Evolutionary conservation across 1,140 invertebrate species (phyloP).

Genomic region (Zophobas atratus): DNA sequence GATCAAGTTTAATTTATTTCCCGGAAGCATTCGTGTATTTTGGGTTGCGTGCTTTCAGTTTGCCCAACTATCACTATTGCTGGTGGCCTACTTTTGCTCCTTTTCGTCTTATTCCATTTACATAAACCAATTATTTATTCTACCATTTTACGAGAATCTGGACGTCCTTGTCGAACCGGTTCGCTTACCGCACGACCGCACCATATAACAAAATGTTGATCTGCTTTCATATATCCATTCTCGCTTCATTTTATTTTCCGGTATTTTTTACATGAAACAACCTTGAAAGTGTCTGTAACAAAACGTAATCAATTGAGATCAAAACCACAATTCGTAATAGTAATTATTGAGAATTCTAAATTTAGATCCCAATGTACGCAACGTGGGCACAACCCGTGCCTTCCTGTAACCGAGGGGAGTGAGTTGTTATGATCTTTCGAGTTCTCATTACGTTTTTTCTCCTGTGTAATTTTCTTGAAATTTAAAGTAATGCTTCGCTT

Average conservation of each 20-base stretch:
- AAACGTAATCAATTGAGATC: conserved; percentile 21
- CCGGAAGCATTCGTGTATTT: background rate
- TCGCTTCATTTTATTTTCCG: conserved; percentile 46
- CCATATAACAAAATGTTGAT: conserved; percentile 32
- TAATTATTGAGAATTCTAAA: conserved; percentile 28
- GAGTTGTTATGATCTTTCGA: too few relatives aligned
- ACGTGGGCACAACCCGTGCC: too few relatives aligned
- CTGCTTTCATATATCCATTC: conserved; percentile 40
- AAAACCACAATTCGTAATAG: conserved; percentile 37
- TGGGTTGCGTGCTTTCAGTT: background rate
- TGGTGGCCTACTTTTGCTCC: background rate
- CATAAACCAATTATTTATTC: background rate
- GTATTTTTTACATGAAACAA: conserved; percentile 33
- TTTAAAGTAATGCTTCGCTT: too few relatives aligned
- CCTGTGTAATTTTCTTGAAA: too few relatives aligned
- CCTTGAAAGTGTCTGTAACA: conserved; percentile 38
- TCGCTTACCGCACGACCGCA: conserved; percentile 34
- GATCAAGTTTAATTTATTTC: too few relatives aligned
- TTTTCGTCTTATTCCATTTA: background rate
- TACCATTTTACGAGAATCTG: conserved; percentile 23
- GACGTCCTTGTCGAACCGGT: conserved; percentile 44
- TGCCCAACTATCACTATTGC: background rate
- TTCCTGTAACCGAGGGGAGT: too few relatives aligned
- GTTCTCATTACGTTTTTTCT: background rate
- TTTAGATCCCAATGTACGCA: conserved; percentile 19